phyloP scores from a whole-genome alignment of 2,888 invertebrate genomes.

The Synergus laeviventris region DNA sequence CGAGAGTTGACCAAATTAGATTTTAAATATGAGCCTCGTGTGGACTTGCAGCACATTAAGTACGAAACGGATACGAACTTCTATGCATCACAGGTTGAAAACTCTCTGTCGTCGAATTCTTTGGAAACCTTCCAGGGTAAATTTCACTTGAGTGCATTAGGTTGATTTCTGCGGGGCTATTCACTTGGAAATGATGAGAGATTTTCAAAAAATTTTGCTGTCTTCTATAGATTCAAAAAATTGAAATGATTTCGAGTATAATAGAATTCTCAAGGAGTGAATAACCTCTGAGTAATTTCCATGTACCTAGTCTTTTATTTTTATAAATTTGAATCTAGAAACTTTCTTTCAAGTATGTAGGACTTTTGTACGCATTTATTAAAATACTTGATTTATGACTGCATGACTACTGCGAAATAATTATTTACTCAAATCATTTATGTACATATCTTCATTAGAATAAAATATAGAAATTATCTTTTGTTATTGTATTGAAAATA shows the following conservation, averaged over 20 bases:
- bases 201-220: background rate
- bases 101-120: constrained; percentile 36
- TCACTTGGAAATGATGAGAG: background rate
- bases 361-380: background rate
- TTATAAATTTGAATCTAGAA: background rate
- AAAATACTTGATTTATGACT: background rate
- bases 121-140: constrained; percentile 39
- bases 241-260: background rate
- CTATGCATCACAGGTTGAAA: constrained; percentile 8
- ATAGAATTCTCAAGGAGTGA: background rate
- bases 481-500: no score
- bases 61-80: constrained; percentile 11
- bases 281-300: background rate
- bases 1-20: constrained; percentile 33
- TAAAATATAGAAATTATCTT: no score
- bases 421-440: background rate
- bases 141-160: constrained; percentile 6
- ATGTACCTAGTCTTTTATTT: background rate
- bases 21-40: constrained; percentile 36
- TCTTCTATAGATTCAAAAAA: background rate
- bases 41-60: constrained; percentile 13
- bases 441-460: no score
- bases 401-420: background rate
- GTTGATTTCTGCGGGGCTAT: background rate
- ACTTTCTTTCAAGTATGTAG: background rate